Evolutionary conservation across 2,113 vertebrate species (phyloP), one percentile per base, ranked within the genome.

Genomic region (Oncorhynchus masou): DNA sequence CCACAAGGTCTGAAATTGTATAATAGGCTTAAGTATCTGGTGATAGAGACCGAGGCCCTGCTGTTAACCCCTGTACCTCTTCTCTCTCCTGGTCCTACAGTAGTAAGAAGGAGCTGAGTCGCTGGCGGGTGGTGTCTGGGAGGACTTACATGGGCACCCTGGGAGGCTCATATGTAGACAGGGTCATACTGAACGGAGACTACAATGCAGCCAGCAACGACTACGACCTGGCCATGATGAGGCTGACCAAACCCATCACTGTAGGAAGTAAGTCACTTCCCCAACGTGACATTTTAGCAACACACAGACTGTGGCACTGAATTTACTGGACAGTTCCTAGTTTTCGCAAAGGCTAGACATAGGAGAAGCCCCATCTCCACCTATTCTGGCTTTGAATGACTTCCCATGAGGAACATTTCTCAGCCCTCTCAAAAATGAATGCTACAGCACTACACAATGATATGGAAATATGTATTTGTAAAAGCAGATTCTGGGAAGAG

Each of bases 211-310:
- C 70, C 1, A 69, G 29, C 72, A 96, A 91, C 67, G 94, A 96
- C 71, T 91, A 95, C 0, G 97, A 99, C 84, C 92, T 97, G 0
- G 95, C 97, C 15, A 90, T 98, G 69, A 89, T 98, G 64, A 96
- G 91, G 88, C 94, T 98, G 70, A 84, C 71, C n/a, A 78, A 71
- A 0, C 95, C 96, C 0, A 85, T 97, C 81, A 81, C 0, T 0
- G 25, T 94, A 65, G 92, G 94, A 85, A 94, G 96, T 97, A 81
- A 5, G 13, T 24, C 1, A 5, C 71, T 1, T 45, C 9, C 16
- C 51, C 7, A 20, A 60, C 2, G 9, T 54, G 1, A 31, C 25
- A 12, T 29, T 12, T 67, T 16, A 4, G 0, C 11, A 62, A 73
- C 29, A 68, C 79, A 76, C 49, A 12, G 15, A 5, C 49, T 51